Base-by-base conservation (phyloP, 2,113 vertebrate genomes). In the Ceratotherium simum region DNA sequence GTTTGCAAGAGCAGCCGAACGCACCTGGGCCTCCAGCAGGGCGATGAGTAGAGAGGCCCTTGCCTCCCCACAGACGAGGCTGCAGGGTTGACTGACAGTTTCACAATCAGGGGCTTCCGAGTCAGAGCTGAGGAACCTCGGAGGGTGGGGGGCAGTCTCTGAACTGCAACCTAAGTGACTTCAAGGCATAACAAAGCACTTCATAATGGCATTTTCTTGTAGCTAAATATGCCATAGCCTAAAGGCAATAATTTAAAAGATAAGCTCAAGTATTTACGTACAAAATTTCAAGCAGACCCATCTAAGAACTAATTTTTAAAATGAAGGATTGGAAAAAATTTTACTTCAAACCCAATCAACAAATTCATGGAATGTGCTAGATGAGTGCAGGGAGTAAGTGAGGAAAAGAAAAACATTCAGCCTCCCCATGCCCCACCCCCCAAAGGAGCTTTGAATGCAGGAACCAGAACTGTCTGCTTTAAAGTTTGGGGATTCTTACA, bases 1-100 rank as follows among this genome's bases (percentile, higher is more conserved):
- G 42, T 18, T 18, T 25, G 27, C 25, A 4, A 73, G 42, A 54
- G 4, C 14, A 4, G 46, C 1, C 8, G 54, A 25, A 48, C 4
- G 8, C 2, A 0, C 6, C 73, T 16, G 3, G 7, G 48, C 18
- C 21, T 73, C 7, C 20, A 25, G 16, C 46, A 11, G 51, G 0
- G 33, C 0, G 0, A 21, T 3, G 4, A 10, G 42, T 0, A 16
- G 62, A 42, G 48, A 13, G 0, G 5, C 14, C 36, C 33, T 18
- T 2, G 42, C 39, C n/a, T 8, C 27, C 33, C 72, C 20, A 14
- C 0, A 29, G 46, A n/a, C 33, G 17, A 0, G 6, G 25, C 31
- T 8, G 13, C 0, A 0, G 31, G 54, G 46, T 4, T 27, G 33
- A 20, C n/a, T 6, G 8, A 17, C 42, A 27, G 33, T 17, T 58